Conservation (phyloP, 2,113 vertebrate genomes). For the Pteruthius melanotis region DNA sequence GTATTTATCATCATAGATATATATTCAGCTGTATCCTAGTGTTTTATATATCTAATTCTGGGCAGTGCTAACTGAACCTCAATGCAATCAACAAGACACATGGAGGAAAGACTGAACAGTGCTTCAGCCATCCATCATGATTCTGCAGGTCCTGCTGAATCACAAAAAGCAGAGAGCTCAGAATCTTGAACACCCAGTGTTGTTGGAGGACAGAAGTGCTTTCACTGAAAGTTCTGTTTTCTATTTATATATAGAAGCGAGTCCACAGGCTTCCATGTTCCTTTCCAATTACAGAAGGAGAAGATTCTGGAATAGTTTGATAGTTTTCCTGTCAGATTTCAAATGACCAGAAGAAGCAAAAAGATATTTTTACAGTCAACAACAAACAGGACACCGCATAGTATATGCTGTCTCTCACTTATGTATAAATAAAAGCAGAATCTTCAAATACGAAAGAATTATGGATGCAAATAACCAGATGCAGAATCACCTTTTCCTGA, state of each 20-base stretch:
- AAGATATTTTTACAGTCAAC: neutral
- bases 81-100: conserved; percentile 50
- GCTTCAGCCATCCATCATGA: conserved; percentile 49
- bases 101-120: neutral
- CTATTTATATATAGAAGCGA: neutral
- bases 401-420: neutral
- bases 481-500: neutral
- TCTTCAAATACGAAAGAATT: neutral
- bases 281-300: neutral
- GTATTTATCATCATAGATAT: conserved; percentile 35
- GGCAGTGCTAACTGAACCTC: neutral
- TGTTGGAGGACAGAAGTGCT: neutral
- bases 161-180: neutral
- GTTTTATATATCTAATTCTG: conserved; percentile 1
- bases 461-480: neutral
- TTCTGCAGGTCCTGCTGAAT: conserved; percentile 35
- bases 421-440: neutral
- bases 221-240: neutral
- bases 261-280: neutral
- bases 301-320: neutral
- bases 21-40: neutral
- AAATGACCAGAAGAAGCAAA: neutral
- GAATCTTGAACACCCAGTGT: neutral
- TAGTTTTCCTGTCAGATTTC: neutral
- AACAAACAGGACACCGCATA: neutral